Base-by-base conservation (phyloP, 2,888 invertebrate species). In the Chrysodeixis includens region DNA sequence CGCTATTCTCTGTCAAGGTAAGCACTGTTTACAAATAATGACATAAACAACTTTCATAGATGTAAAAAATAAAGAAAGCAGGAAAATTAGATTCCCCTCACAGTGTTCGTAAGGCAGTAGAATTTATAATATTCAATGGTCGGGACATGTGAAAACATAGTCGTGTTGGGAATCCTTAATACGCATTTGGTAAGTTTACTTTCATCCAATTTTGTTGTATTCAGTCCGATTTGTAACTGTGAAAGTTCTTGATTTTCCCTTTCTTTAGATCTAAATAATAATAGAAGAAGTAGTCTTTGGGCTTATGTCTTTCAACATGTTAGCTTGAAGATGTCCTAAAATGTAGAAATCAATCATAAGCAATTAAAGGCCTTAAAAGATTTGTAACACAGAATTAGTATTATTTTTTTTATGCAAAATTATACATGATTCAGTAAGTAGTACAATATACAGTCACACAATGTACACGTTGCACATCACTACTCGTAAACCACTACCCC, bases 111-210 rank as follows among this genome's bases (percentile, higher is more conserved):
- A 83, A 84, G 84, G 82, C 87, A 83, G 79, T 83, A 79, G 90
- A 88, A 91, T 92, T 85, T 92, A 89, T 91, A 91, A 90, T 89
- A 90, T 84, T 86, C 81, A 74, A 80, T 78, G 32, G 78, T 74
- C 67, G 81, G 81, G 81, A 86, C 91, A 86, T 84, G 93, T 91
- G 93, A 93, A 93, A 93, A 89, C 88, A 58, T 55, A 40, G 56
- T 22, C 90, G 91, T 90, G 93, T 74, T 53, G 52, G 53, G 93
- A 89, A 92, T 93, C 83, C 82, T 76, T 84, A 89, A 87, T 81
- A 65, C 76, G 51, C 67, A 78, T 82, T 79, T 78, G 66, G 76
- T 62, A 79, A 79, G 78, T 74, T 66, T 61, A 81, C 80, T 80
- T 80, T 80, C 80, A 71, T 79, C 59, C 72, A 69, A 52, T 74